Conservation (phyloP, 2,888 invertebrate genomes). For the Tenthredo distinguenda region DNA sequence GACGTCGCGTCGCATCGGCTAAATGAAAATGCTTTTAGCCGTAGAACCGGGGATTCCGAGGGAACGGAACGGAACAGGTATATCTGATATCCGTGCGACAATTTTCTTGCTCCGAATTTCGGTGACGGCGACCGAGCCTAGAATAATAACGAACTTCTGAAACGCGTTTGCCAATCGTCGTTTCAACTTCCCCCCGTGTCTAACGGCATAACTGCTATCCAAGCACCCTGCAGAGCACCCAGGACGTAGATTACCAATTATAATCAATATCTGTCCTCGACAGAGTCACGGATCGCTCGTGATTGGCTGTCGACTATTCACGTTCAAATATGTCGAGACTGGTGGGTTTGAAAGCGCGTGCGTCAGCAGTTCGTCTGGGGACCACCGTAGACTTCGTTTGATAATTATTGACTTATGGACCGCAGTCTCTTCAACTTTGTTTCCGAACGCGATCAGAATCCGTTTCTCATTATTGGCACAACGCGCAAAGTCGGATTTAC, state of each 20-base stretch:
- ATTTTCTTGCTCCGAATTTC: neutral
- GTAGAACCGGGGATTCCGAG: neutral
- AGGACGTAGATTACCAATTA: constrained; percentile 36
- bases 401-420: constrained; percentile 8
- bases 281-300: constrained; percentile 27
- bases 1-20: neutral
- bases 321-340: neutral
- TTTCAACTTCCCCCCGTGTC: neutral
- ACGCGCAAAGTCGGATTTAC: neutral
- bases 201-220: neutral
- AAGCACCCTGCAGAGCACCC: neutral
- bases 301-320: constrained; percentile 22
- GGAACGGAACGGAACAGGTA: neutral
- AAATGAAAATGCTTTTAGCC: neutral
- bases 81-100: neutral
- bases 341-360: neutral
- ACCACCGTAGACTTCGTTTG: neutral
- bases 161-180: constrained; percentile 1
- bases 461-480: neutral
- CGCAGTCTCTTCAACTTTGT: neutral
- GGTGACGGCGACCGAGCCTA: neutral
- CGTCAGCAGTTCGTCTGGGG: neutral
- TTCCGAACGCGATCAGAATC: neutral
- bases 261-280: constrained; percentile 30
- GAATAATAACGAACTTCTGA: constrained; percentile 1